Evolutionary conservation across 2,888 invertebrate genomes (phyloP).

Genomic region (Leptinotarsa tumamoca): DNA sequence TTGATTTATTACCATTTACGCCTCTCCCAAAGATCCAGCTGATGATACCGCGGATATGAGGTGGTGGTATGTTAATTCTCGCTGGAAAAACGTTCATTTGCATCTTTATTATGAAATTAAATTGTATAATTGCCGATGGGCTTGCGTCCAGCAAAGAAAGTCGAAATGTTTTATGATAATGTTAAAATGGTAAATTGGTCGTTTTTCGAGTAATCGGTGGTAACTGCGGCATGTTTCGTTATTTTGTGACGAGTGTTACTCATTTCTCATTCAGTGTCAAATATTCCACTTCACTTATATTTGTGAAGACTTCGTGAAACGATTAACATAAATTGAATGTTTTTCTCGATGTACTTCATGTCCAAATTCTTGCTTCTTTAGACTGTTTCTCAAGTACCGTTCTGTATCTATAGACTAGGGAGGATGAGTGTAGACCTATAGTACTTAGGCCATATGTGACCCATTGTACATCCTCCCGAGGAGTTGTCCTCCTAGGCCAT

Average conservation of each 20-base stretch:
- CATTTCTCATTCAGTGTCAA: not conserved
- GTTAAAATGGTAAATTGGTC: conserved; percentile 11
- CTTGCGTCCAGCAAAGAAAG: conserved; percentile 1
- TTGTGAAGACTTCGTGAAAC: too few species aligned
- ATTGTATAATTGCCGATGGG: conserved; percentile 25
- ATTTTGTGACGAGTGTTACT: not conserved
- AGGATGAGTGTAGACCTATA: too few species aligned
- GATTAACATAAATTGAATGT: too few species aligned
- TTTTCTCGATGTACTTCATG: too few species aligned
- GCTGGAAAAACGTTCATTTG: conserved; percentile 35
- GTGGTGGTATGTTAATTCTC: conserved; percentile 43
- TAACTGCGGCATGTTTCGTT: not conserved
- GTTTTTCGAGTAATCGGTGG: not conserved
- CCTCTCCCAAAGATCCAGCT: conserved; percentile 49
- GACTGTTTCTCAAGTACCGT: too few species aligned
- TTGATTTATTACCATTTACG: conserved; percentile 55
- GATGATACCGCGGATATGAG: conserved; percentile 46
- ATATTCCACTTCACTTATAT: not conserved
- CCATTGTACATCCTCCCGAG: too few species aligned
- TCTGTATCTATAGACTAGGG: too few species aligned
- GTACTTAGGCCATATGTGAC: too few species aligned
- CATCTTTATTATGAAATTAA: conserved; percentile 44
- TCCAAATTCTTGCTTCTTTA: too few species aligned
- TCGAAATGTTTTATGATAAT: conserved; percentile 7
- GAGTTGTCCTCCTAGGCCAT: too few species aligned